Conservation (phyloP, 2,888 invertebrate species). For the Galerucella nymphaeae region DNA sequence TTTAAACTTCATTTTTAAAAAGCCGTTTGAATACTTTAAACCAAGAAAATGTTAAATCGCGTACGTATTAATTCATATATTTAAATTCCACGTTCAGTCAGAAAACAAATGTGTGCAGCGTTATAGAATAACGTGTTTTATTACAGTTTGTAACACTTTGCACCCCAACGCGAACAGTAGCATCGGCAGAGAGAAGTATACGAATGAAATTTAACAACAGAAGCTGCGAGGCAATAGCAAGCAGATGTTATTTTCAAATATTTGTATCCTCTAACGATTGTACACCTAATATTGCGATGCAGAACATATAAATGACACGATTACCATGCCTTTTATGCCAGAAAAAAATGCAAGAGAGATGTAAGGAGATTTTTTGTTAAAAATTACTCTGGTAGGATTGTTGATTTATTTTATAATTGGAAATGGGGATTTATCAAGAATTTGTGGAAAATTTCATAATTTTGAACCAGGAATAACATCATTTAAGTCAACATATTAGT, state of each 20-base stretch:
- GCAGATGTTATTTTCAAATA: slow-evolving; percentile 53
- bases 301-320: slow-evolving; percentile 53
- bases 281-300: slow-evolving; percentile 54
- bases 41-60: slow-evolving; percentile 17
- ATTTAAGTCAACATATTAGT: no score
- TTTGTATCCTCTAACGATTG: slow-evolving; percentile 41
- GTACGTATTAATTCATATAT: slow-evolving; percentile 37
- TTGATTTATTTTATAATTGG: no score
- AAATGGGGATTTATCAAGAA: no score
- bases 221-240: slow-evolving; percentile 52
- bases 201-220: slow-evolving; percentile 51
- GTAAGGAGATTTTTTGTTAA: neutral
- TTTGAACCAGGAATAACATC: no score
- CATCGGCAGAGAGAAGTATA: slow-evolving; percentile 34
- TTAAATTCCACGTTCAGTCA: slow-evolving; percentile 45
- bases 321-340: slow-evolving; percentile 46
- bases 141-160: slow-evolving; percentile 53
- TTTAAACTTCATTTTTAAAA: neutral
- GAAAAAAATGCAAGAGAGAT: neutral
- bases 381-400: neutral
- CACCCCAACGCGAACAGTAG: slow-evolving; percentile 46
- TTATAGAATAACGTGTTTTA: slow-evolving; percentile 55
- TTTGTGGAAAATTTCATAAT: no score
- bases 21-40: neutral
- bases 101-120: slow-evolving; percentile 49